Base-by-base conservation (phyloP, 2,888 invertebrate species). In the Neoscelio sp. region DNA sequence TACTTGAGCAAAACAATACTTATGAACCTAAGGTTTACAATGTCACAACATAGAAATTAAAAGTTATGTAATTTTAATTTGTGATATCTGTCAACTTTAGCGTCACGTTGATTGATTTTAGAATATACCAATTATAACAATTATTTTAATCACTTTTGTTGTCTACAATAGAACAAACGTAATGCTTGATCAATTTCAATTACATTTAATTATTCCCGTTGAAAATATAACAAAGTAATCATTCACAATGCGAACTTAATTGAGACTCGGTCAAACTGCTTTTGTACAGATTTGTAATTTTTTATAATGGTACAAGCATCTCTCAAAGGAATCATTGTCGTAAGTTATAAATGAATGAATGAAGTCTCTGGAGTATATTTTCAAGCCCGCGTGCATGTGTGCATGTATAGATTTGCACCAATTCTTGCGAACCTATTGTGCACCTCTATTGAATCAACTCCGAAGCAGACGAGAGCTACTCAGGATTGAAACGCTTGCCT, bases 381-480 rank as follows among this genome's bases (percentile, higher is more conserved):
- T 67, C 52, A 28, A 8, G 18, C 15, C 10, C 12, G 23, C 15
- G 40, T 33, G 42, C 15, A 17, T 44, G 50, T 33, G 56, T 26
- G 42, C 42, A 20, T 44, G 54, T 68, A 76, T 54, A 54, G 67
- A 75, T 68, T 76, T 56, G 76, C 76, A 56, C 54, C 38, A 42
- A 62, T 78, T 62, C 78, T 68, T 67, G 73, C 52, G 46, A 28
- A 46, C 30, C 73, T 44, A 78, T 78, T 73, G 78, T 78, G 68
- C 56, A 35, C 40, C 46, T 73, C 78, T 78, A 78, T 78, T 78
- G 67, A 78, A 68, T 78, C 73, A 78, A 58, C 62, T 67, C 20
- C 35, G 67, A 67, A 28, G 73, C 78, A 67, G 78, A 78, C 71
- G 78, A 71, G 73, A 56, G 78, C 78, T 78, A 78, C 73, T 78